Evolutionary conservation across 2,888 invertebrate genomes (phyloP), one percentile per base, ranked within the genome.

Genomic region (Cryptosula pallasiana): DNA sequence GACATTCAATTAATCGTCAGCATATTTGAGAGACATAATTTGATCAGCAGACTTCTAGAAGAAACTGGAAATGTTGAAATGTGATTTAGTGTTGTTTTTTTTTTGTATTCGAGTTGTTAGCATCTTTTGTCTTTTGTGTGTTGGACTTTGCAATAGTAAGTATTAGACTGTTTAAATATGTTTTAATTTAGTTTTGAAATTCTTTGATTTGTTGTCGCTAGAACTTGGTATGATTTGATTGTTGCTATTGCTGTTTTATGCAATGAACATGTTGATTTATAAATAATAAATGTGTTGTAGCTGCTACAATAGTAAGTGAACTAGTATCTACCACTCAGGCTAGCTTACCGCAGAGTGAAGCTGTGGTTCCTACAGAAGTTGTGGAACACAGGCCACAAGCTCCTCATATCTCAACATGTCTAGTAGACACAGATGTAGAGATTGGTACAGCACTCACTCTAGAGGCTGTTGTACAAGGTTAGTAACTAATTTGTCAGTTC

Each of bases 361-460:
- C 5, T 20, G 5, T 45, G 45, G 20, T 45, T 45, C 45, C 45
- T 20, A 45, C 63, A 20, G 63, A 32, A 63, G 63, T 32, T 3
- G 63, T 63, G 63, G 25, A 25, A 63, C 27, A 27, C 2, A 20
- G 32, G n/a, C 2, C 20, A 32, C 13, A 63, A 16, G 63, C 63
- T 3, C 63, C 63, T 13, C 3, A 63, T 3, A 32, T 63, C n/a
- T 9, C 32, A 5, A 63, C 63, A 27, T 63, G 32, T 32, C 63
- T 63, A 5, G 32, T 63, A 5, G 63, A 63, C n/a, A 25, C 63
- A 5, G 63, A 63, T 5, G 63, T 27, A 5, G 63, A 63, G 27
- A 63, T 63, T 25, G 63, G 63, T 25, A 63, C 32, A 32, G 63
- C 63, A 29, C 13, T 63, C 16, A 63, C 63, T 32, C n/a, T 63